A percentile compares a stretch with the other conserved stretches of the same genome.
Evolutionary conservation across 2,797 vertebrate genomes (phyloP).

Genomic region (Picus viridis): DNA sequence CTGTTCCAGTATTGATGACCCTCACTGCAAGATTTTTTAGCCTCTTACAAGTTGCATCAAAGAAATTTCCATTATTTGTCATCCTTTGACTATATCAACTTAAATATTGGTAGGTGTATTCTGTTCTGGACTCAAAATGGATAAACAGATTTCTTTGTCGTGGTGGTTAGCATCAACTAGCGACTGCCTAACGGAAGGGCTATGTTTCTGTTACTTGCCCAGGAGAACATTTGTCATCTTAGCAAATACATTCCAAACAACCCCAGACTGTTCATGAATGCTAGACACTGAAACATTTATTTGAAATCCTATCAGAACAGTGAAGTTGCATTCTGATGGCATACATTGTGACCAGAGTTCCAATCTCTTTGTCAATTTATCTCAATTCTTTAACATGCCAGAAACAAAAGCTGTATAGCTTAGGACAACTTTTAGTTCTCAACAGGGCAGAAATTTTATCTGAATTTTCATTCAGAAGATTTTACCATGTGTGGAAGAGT

Average conservation of each 20-base stretch:
- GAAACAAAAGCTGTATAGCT: not conserved
- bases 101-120: not conserved
- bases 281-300: not conserved
- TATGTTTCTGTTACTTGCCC: not conserved
- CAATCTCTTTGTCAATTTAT: not conserved
- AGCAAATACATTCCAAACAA: not conserved
- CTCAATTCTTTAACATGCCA: not conserved
- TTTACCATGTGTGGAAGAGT: not conserved
- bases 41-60: no score
- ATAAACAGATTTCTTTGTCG: not conserved
- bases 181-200: not conserved
- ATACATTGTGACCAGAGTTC: not conserved
- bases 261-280: not conserved
- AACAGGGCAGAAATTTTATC: not conserved
- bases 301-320: not conserved
- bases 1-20: not conserved
- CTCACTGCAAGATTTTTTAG: not conserved
- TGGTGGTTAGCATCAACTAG: not conserved
- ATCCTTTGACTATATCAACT: not conserved
- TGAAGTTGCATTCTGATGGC: not conserved
- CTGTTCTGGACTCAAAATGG: not conserved
- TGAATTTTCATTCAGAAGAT: not conserved
- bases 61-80: not conserved
- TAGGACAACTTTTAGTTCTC: not conserved
- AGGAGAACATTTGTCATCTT: not conserved